A percentile compares a stretch with the other conserved stretches of the same genome.
Evolutionary conservation across 2,888 invertebrate genomes (phyloP).

Genomic region (Epistrophe eligans): DNA sequence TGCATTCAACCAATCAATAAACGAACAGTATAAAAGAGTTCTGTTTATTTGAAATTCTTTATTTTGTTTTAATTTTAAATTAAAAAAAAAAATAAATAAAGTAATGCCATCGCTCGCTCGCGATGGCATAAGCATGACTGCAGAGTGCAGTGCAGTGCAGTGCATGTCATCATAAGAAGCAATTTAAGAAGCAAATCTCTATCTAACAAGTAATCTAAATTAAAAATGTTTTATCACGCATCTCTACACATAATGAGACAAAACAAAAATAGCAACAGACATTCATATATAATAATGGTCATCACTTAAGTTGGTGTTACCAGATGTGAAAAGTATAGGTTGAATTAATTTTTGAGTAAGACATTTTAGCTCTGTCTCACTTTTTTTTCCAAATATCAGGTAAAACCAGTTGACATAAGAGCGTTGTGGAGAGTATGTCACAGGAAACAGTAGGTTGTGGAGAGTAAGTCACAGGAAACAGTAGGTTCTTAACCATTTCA

Average conservation of each 20-base stretch:
- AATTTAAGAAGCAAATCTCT: slow-evolving; percentile 50
- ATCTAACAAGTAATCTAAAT: slow-evolving; percentile 42
- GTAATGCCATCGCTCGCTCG: neutral
- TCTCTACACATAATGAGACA: slow-evolving; percentile 30
- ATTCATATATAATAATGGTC: slow-evolving; percentile 13
- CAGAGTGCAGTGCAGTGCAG: neutral
- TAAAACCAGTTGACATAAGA: no score
- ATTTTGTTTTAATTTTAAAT: neutral
- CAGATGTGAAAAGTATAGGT: neutral
- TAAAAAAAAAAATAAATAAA: neutral
- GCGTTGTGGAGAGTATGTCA: no score
- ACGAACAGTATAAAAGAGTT: slow-evolving; percentile 28
- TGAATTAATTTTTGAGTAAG: no score
- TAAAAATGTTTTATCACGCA: slow-evolving; percentile 52
- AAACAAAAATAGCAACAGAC: neutral
- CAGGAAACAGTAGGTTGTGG: no score
- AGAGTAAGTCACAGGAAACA: no score
- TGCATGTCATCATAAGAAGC: slow-evolving; percentile 24
- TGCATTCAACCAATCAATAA: slow-evolving; percentile 22
- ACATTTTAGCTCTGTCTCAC: no score
- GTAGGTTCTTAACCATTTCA: no score
- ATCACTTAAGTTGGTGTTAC: neutral
- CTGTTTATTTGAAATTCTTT: slow-evolving; percentile 35
- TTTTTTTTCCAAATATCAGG: no score
- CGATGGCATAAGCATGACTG: slow-evolving; percentile 3